These are phyloP conservation scores for Achlya flavicornis DNA, from an alignment of 2,888 invertebrate species.

Conservation along the genomic window DNA sequence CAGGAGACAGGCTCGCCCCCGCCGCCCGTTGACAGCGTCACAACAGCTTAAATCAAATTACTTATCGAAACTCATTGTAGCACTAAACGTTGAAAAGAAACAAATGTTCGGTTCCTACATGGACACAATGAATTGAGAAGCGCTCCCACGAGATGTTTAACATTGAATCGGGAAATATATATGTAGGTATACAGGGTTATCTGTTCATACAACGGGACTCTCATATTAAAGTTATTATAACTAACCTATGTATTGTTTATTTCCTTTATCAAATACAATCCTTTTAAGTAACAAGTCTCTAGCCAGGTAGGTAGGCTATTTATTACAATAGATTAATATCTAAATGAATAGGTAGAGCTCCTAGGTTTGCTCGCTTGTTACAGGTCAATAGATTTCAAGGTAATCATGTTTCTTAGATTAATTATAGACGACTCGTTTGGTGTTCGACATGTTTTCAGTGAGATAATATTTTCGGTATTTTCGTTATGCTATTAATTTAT, in stretches of 20 bases:
- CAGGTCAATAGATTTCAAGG: constrained; percentile 73
- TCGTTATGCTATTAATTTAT: too few species aligned
- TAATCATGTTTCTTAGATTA: constrained; percentile 60
- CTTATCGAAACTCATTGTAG: constrained; percentile 69
- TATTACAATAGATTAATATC: constrained; percentile 19
- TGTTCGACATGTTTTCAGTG: constrained; percentile 16
- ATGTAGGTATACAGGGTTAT: too few species aligned
- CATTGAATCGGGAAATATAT: too few species aligned
- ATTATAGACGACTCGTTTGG: constrained; percentile 35
- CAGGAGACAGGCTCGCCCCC: constrained; percentile 43
- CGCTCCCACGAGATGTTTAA: constrained; percentile 60
- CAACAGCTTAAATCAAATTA: constrained; percentile 42
- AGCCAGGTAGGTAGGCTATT: not conserved
- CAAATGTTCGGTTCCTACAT: constrained; percentile 50
- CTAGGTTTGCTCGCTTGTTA: constrained; percentile 44
- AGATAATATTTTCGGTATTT: not conserved
- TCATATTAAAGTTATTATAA: too few species aligned
- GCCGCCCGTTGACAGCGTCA: constrained; percentile 51
- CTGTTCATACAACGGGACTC: too few species aligned
- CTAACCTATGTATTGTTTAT: too few species aligned
- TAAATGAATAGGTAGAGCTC: constrained; percentile 34
- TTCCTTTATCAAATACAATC: too few species aligned
- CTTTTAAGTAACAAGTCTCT: not conserved
- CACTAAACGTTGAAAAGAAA: constrained; percentile 57
- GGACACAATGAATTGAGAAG: constrained; percentile 43